A percentile compares a stretch with the other conserved stretches of the same genome.
Evolutionary conservation across 2,797 vertebrate species (phyloP).

Genomic region (Alca torda): DNA sequence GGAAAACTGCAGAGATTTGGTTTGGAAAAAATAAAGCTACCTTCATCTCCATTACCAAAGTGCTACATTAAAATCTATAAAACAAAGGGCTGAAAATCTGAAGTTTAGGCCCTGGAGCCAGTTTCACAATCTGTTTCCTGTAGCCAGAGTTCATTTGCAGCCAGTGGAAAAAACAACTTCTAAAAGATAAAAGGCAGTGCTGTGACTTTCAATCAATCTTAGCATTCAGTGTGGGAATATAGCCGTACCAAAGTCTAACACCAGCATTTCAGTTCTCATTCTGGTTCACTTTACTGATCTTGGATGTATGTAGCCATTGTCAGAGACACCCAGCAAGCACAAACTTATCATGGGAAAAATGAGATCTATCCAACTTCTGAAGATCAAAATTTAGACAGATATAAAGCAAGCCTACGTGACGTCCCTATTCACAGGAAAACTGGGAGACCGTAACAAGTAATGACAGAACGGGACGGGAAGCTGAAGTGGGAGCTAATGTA

Average conservation of each 20-base stretch:
- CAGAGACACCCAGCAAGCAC: background rate
- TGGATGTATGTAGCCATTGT: background rate
- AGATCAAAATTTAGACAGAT: background rate
- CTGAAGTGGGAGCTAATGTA: background rate
- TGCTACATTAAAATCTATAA: slow-evolving; percentile 34
- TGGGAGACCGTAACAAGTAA: background rate
- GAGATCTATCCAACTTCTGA: background rate
- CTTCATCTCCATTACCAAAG: slow-evolving; percentile 34
- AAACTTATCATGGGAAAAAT: background rate
- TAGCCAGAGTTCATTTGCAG: slow-evolving; percentile 58
- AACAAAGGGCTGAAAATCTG: slow-evolving; percentile 61
- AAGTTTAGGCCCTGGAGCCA: slow-evolving; percentile 60
- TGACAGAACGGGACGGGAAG: background rate
- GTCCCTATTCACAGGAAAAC: background rate
- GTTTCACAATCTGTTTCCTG: slow-evolving; percentile 71
- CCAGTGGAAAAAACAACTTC: slow-evolving; percentile 66
- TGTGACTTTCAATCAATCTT: slow-evolving; percentile 39
- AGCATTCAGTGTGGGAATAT: background rate
- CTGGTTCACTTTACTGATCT: background rate
- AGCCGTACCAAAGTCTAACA: background rate
- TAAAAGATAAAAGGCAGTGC: slow-evolving; percentile 60
- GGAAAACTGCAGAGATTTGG: slow-evolving; percentile 50
- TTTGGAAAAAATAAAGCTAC: slow-evolving; percentile 54
- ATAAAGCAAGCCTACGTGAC: background rate
- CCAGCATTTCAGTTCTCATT: background rate